Percentiles rank a stretch among this genome's conserved stretches.
phyloP scores from a whole-genome alignment of 2,888 invertebrate species.

The Limnephilus lunatus region DNA sequence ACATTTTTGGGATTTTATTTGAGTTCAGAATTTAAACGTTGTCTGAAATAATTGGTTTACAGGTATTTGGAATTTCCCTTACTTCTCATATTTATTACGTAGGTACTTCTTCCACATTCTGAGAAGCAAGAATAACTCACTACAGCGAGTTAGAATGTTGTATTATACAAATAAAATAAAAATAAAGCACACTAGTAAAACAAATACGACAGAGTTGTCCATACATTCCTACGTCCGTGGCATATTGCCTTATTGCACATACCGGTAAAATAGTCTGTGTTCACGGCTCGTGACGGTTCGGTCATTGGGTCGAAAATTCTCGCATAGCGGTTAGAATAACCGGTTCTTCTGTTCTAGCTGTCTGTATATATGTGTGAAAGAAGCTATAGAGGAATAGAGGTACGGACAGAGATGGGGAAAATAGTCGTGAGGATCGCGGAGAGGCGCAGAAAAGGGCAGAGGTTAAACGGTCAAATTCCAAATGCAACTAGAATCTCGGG shows the following conservation, averaged over 20 bases:
- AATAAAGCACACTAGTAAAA: neutral
- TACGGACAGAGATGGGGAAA: neutral
- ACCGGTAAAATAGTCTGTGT: neutral
- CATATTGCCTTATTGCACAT: neutral
- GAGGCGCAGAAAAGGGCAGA: constrained; percentile 13
- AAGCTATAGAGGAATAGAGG: constrained; percentile 5
- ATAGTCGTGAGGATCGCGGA: neutral
- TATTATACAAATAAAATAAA: neutral
- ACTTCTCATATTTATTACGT: neutral
- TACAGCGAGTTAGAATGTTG: neutral
- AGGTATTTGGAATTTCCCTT: neutral
- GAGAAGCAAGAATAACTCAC: neutral
- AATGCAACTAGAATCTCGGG: neutral
- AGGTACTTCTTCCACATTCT: neutral
- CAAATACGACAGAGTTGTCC: neutral
- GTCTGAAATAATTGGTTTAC: no score
- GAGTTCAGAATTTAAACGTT: no score
- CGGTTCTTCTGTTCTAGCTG: constrained; percentile 49
- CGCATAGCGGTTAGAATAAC: constrained; percentile 49
- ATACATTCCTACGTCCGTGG: neutral
- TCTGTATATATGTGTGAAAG: neutral
- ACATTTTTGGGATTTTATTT: no score
- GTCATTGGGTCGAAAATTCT: constrained; percentile 63
- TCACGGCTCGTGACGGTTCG: constrained; percentile 61
- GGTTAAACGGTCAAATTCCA: constrained; percentile 17